Evolutionary conservation across 2,797 vertebrate genomes (phyloP).

Genomic region (Cheirogaleus major): DNA sequence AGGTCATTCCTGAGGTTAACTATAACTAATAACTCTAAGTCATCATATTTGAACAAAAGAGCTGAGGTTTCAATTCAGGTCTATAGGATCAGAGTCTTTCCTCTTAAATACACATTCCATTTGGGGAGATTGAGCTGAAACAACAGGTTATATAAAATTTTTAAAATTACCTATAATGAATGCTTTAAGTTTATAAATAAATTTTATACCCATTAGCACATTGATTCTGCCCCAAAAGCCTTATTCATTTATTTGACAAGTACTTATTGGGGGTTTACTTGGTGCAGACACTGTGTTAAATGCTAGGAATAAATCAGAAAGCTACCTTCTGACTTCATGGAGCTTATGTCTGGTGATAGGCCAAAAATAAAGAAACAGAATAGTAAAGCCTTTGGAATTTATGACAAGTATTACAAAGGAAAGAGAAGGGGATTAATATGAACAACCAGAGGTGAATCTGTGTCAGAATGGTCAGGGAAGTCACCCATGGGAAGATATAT

Average conservation of each 20-base stretch:
- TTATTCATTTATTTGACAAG: background rate
- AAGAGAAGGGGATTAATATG: background rate
- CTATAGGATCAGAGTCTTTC: background rate
- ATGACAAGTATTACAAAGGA: background rate
- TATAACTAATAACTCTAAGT: background rate
- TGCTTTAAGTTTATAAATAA: background rate
- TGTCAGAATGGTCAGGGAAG: background rate
- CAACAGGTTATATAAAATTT: background rate
- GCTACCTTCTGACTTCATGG: background rate
- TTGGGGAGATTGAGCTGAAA: slow-evolving; percentile 22
- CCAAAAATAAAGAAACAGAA: slow-evolving; percentile 5
- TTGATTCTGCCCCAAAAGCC: background rate
- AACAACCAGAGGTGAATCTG: background rate
- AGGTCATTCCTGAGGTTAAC: background rate
- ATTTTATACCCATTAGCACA: background rate
- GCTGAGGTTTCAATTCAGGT: background rate
- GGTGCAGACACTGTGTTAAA: background rate
- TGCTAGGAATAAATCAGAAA: background rate
- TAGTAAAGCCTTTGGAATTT: background rate
- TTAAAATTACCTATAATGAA: background rate
- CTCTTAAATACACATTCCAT: background rate
- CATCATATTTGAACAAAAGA: background rate
- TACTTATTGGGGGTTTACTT: background rate
- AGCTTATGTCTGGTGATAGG: background rate
- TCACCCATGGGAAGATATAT: background rate